Percentiles rank a stretch among this genome's conserved stretches.
Evolutionary conservation across 2,888 invertebrate genomes (phyloP).

Genomic region (Aleiodes alternator): DNA sequence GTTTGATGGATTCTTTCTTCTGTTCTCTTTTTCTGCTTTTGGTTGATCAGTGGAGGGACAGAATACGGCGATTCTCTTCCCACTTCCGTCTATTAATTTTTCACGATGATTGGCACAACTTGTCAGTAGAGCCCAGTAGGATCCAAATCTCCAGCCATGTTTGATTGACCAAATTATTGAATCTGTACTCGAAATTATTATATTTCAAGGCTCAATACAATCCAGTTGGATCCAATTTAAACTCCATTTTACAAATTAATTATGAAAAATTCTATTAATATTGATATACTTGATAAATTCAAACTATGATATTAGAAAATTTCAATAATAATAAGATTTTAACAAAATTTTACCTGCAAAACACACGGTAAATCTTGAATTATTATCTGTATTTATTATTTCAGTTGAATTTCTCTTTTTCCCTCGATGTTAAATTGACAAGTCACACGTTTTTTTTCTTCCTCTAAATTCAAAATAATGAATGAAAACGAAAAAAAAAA

Average conservation of each 20-base stretch:
- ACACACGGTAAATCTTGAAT: constrained; percentile 4
- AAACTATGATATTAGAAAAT: neutral
- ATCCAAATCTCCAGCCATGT: constrained; percentile 61
- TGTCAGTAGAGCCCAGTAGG: constrained; percentile 65
- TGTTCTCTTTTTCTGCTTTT: neutral
- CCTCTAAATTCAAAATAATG: neutral
- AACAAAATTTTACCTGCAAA: constrained; percentile 3
- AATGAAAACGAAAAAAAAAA: too few species aligned
- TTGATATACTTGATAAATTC: constrained; percentile 5
- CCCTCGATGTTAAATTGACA: neutral
- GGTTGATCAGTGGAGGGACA: neutral
- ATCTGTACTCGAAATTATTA: constrained; percentile 14
- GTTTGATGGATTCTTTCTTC: constrained; percentile 9
- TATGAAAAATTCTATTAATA: neutral
- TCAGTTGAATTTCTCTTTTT: constrained; percentile 4
- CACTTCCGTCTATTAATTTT: neutral
- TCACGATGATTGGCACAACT: constrained; percentile 13
- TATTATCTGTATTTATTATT: neutral
- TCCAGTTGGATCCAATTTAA: constrained; percentile 47
- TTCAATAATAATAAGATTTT: constrained; percentile 9
- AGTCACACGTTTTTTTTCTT: constrained; percentile 17
- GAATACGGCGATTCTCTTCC: constrained; percentile 32
- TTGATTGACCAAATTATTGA: constrained; percentile 35
- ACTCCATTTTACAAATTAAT: constrained; percentile 31
- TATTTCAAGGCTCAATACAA: constrained; percentile 39